Evolutionary conservation across 2,113 vertebrate species (phyloP).

Genomic region (Capreolus pygargus): DNA sequence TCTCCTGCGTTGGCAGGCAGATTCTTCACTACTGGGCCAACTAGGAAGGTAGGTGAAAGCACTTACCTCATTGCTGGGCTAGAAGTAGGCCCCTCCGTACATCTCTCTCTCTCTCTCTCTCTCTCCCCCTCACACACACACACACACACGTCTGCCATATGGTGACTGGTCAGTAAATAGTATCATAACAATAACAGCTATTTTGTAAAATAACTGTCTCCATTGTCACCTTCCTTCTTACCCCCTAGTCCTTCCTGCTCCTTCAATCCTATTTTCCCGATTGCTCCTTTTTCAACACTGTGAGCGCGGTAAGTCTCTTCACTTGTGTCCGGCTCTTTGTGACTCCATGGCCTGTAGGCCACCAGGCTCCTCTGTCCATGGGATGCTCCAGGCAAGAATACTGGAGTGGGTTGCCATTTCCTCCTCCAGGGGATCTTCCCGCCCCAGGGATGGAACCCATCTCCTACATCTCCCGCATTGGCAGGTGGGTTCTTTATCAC

Average conservation of each 20-base stretch:
- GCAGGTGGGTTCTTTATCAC: neutral
- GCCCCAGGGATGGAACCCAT: neutral
- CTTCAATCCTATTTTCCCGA: neutral
- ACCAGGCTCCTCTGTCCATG: neutral
- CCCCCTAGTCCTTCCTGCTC: neutral
- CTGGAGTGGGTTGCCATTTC: neutral
- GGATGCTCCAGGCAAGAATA: neutral
- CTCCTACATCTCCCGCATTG: neutral
- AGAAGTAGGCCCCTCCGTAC: neutral
- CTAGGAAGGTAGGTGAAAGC: too few relatives aligned
- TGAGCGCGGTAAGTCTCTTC: neutral
- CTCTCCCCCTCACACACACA: too few relatives aligned
- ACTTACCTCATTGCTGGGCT: neutral
- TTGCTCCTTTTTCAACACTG: neutral
- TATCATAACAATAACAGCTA: neutral
- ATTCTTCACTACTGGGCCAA: too few relatives aligned
- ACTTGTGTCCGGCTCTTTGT: neutral
- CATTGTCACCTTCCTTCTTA: neutral
- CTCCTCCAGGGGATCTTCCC: neutral
- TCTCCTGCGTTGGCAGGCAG: too few relatives aligned
- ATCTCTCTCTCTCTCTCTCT: neutral
- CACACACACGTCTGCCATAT: neutral
- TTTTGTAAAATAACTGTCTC: neutral
- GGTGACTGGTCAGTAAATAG: neutral
- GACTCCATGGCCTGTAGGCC: neutral